Evolutionary conservation across 2,113 vertebrate genomes (phyloP), one percentile per base, ranked within the genome.

Genomic region (Corythoichthys haematopterus): DNA sequence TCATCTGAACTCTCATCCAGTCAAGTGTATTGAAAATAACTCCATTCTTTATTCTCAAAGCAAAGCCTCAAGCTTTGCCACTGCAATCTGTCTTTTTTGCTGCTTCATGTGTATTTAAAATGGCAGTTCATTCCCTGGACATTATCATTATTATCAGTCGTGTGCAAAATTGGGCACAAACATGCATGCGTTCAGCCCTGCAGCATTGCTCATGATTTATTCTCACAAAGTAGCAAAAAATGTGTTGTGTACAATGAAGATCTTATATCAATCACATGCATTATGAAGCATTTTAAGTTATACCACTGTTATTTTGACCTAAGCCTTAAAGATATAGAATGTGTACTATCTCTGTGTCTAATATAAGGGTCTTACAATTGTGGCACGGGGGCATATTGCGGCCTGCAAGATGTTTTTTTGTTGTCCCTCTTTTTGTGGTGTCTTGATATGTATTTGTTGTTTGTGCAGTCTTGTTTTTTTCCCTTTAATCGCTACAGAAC

Each of bases 171-270:
- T 8, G 38, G 14, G 35, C 47, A 64, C 12, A 50, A 14, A 28
- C 57, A 69, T 36, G 40, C 40, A 60, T 28, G 50, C 46, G 65
- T 51, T 64, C 55, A 64, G 33, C 69, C 79, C 75, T 66, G 71
- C 66, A 76, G 85, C 78, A 56, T 59, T 80, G 47, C 79, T 84
- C 81, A 85, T 86, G 66, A 78, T 65, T 85, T 81, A 81, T 88
- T 88, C 81, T 80, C 51, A 77, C 63, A 65, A 81, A 65, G 20
- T 72, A 61, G 35, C 16, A 57, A 62, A 59, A 77, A 64, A 62
- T 67, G 4, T 45, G 12, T 13, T 48, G n/a, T 72, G 65, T 33
- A 58, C 16, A 43, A 62, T 62, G 43, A n/a, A 7, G 62, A 73
- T 71, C 35, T 68, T 68, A 76, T 64, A 79, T 82, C 28, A 62